A percentile compares a stretch with the other conserved stretches of the same genome.
Evolutionary conservation across 2,888 invertebrate genomes (phyloP).

Genomic region (Lucinisca nassula): DNA sequence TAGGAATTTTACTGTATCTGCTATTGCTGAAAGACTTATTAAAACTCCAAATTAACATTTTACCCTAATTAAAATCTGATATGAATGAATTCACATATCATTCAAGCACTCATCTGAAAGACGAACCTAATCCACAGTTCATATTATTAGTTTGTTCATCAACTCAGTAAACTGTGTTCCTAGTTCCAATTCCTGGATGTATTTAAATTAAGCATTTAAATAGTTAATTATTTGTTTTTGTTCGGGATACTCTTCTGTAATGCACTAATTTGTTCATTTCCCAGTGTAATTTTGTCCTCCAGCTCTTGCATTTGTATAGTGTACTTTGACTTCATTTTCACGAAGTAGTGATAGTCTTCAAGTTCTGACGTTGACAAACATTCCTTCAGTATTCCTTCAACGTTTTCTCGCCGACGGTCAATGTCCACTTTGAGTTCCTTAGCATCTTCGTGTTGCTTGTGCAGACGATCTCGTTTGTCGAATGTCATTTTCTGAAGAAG

Average conservation of each 20-base stretch:
- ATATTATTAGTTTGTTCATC: too few species aligned
- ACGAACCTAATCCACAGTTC: too few species aligned
- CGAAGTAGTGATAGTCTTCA: slow-evolving; percentile 94
- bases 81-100: not conserved
- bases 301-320: slow-evolving; percentile 95
- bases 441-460: slow-evolving; percentile 94
- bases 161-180: too few species aligned
- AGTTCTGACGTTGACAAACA: slow-evolving; percentile 92
- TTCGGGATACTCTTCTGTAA: slow-evolving; percentile 90
- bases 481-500: slow-evolving; percentile 81
- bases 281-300: slow-evolving; percentile 94
- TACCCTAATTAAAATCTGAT: not conserved
- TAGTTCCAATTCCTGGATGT: too few species aligned
- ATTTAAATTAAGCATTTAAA: too few species aligned
- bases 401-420: slow-evolving; percentile 92
- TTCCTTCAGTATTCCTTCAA: slow-evolving; percentile 91
- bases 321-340: slow-evolving; percentile 95
- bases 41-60: not conserved
- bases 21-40: not conserved
- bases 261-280: slow-evolving; percentile 93
- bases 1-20: too few species aligned
- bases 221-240: not conserved
- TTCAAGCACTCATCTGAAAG: not conserved
- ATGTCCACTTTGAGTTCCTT: slow-evolving; percentile 94
- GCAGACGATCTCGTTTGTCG: slow-evolving; percentile 93